Evolutionary conservation across 2,888 invertebrate species (phyloP).

Genomic region (Aporophyla nigra): DNA sequence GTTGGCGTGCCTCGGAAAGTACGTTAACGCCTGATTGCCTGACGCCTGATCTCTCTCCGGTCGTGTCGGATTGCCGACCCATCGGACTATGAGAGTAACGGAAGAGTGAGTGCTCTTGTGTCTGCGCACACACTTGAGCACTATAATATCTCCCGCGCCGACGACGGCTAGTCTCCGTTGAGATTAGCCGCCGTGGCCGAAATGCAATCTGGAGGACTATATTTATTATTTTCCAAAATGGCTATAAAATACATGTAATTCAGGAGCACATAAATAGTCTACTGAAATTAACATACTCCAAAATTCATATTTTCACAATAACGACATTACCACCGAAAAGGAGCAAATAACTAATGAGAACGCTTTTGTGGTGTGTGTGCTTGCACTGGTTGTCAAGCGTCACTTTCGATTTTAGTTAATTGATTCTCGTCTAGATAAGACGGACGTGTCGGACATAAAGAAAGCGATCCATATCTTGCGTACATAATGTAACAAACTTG

Average conservation of each 20-base stretch:
- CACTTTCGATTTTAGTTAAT: slow-evolving; percentile 85
- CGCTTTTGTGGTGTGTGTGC: slow-evolving; percentile 56
- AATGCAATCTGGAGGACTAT: no score
- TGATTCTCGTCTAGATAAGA: slow-evolving; percentile 84
- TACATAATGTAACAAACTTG: slow-evolving; percentile 50
- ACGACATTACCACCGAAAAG: slow-evolving; percentile 29
- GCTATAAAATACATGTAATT: not conserved
- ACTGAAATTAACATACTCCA: not conserved
- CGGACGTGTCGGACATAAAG: slow-evolving; percentile 74
- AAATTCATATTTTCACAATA: not conserved
- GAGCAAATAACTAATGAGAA: slow-evolving; percentile 64
- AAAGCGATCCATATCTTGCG: slow-evolving; percentile 71
- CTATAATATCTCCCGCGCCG: no score
- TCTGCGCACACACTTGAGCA: no score
- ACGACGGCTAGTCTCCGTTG: no score
- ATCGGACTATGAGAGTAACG: no score
- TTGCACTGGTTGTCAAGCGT: slow-evolving; percentile 59
- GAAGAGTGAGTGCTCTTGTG: no score
- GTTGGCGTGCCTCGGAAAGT: no score
- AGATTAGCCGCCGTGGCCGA: no score
- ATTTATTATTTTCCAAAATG: no score
- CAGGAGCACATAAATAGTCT: not conserved
- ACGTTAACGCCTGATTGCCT: no score
- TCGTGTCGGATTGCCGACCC: no score
- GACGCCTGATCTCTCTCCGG: no score